These are phyloP conservation scores for Callitettix versicolor DNA, from an alignment of 1,140 invertebrate species.

Conservation along the genomic window DNA sequence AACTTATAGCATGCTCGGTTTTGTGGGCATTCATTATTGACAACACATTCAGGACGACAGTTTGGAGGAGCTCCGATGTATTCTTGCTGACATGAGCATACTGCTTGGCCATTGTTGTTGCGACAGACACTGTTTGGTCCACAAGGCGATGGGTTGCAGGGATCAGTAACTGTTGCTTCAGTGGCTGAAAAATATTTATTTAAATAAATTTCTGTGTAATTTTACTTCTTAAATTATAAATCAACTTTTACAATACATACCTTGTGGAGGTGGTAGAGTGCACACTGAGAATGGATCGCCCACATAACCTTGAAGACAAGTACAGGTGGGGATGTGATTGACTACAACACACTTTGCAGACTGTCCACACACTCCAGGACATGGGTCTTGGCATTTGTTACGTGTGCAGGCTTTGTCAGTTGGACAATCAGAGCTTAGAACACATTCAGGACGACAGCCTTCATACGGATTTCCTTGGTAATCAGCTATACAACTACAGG, in stretches of 20 bases:
- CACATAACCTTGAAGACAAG: conserved; percentile 38
- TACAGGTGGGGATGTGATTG: conserved; percentile 53
- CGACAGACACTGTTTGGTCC: conserved; percentile 65
- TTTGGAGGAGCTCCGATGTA: conserved; percentile 60
- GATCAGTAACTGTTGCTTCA: conserved; percentile 40
- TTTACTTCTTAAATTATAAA: neutral
- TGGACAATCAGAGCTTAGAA: conserved; percentile 45
- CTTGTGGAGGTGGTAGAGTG: conserved; percentile 20
- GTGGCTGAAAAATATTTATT: conserved; percentile 27
- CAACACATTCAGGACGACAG: conserved; percentile 63
- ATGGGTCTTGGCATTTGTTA: no score
- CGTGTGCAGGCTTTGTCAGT: conserved; percentile 35
- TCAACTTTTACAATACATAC: neutral
- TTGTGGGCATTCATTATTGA: conserved; percentile 62
- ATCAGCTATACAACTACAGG: conserved; percentile 47
- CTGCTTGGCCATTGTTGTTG: conserved; percentile 45
- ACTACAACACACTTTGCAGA: conserved; percentile 41
- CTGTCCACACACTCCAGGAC: conserved; percentile 42
- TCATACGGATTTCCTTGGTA: conserved; percentile 37
- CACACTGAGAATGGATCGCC: conserved; percentile 41
- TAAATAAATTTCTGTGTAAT: neutral
- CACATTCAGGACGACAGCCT: conserved; percentile 44
- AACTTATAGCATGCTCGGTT: conserved; percentile 46
- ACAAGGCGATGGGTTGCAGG: conserved; percentile 66
- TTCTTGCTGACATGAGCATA: conserved; percentile 57